phyloP scores from a whole-genome alignment of 2,888 invertebrate genomes.

The Yponomeuta evonymella region DNA sequence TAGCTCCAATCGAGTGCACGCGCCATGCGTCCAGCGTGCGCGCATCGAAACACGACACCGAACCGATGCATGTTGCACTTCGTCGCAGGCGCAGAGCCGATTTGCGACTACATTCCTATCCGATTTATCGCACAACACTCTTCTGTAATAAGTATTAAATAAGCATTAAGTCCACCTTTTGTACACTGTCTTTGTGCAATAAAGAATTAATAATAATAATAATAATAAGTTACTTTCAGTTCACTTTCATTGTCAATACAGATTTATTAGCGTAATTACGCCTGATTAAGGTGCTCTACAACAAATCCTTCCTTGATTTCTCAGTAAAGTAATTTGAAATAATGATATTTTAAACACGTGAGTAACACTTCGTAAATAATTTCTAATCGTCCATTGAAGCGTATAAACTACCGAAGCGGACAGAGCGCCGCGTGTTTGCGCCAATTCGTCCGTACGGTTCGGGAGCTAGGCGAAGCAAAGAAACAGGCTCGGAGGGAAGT shows the following conservation, averaged over 20 bases:
- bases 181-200: too few relatives aligned
- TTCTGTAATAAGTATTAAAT: neutral
- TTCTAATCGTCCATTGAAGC: constrained; percentile 52
- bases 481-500: constrained; percentile 3
- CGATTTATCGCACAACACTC: neutral
- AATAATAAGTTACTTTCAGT: neutral
- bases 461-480: constrained; percentile 37
- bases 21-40: constrained; percentile 52
- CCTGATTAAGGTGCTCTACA: too few relatives aligned
- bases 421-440: constrained; percentile 53
- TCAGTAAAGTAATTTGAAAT: neutral
- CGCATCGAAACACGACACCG: constrained; percentile 54
- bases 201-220: too few relatives aligned
- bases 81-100: constrained; percentile 22
- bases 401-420: constrained; percentile 59
- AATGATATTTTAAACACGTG: neutral
- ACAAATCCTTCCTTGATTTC: too few relatives aligned
- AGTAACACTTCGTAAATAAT: neutral
- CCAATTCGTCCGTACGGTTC: constrained; percentile 36
- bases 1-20: constrained; percentile 51
- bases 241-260: neutral
- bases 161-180: too few relatives aligned
- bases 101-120: constrained; percentile 4
- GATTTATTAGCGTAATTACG: neutral
- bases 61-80: constrained; percentile 39